A percentile compares a stretch with the other conserved stretches of the same genome.
These are phyloP conservation scores for Sebastes cheni DNA, from an alignment of 2,797 vertebrate species.

Conservation along the genomic window DNA sequence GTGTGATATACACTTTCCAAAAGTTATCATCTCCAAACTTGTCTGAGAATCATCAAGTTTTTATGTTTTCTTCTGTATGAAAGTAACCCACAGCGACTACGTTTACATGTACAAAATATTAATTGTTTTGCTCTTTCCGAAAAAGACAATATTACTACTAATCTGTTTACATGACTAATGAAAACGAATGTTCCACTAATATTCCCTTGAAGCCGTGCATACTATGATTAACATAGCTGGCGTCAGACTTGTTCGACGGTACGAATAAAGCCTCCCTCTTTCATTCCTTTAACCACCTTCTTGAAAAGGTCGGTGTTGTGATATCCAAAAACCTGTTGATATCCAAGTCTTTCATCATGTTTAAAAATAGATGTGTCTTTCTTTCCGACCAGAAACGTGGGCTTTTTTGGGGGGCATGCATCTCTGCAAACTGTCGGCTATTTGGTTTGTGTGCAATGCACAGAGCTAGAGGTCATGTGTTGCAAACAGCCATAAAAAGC, in stretches of 20 bases:
- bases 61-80: too few species aligned
- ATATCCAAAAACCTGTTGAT: neutral
- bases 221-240: fast-evolving
- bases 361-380: neutral
- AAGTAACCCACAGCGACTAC: too few species aligned
- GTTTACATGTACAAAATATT: neutral
- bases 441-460: neutral
- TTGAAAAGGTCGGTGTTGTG: neutral
- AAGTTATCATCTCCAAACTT: too few species aligned
- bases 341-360: neutral
- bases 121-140: fast-evolving
- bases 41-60: too few species aligned
- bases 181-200: neutral
- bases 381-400: neutral
- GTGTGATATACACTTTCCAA: too few species aligned
- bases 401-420: neutral
- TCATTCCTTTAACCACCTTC: neutral
- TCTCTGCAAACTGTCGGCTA: neutral
- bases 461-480: neutral
- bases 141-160: neutral
- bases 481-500: too few species aligned
- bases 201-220: neutral
- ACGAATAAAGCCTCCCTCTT: fast-evolving
- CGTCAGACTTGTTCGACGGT: fast-evolving
- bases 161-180: neutral